phyloP scores from a whole-genome alignment of 2,113 vertebrate genomes.

The Dermatemys mawii region DNA sequence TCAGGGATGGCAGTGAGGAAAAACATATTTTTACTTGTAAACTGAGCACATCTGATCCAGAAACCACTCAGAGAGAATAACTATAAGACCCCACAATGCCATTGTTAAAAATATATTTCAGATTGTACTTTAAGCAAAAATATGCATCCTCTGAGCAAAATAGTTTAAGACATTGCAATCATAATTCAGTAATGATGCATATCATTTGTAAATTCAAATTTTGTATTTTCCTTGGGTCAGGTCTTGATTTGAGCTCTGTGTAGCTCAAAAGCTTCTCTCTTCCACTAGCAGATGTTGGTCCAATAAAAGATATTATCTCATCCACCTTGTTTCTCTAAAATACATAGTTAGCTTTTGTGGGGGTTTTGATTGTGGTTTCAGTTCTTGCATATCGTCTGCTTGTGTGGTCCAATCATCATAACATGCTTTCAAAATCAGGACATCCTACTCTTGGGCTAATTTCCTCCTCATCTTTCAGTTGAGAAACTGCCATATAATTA shows the following conservation, averaged over 20 bases:
- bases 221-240: background rate
- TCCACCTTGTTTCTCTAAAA: background rate
- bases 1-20: background rate
- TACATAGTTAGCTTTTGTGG: background rate
- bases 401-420: background rate
- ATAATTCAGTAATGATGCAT: background rate
- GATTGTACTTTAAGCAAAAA: background rate
- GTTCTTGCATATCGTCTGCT: background rate
- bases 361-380: background rate
- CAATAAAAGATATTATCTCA: background rate
- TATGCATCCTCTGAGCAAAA: background rate
- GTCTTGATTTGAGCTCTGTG: background rate
- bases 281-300: background rate
- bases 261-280: background rate
- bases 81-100: background rate
- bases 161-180: background rate
- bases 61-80: background rate
- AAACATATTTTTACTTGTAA: background rate
- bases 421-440: background rate
- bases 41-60: background rate
- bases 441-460: background rate
- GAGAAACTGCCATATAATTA: background rate
- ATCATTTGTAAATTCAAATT: background rate
- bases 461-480: background rate
- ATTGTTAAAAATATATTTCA: background rate